Evolutionary conservation across 2,797 vertebrate species (phyloP).

Genomic region (Jordanella pulchra): DNA sequence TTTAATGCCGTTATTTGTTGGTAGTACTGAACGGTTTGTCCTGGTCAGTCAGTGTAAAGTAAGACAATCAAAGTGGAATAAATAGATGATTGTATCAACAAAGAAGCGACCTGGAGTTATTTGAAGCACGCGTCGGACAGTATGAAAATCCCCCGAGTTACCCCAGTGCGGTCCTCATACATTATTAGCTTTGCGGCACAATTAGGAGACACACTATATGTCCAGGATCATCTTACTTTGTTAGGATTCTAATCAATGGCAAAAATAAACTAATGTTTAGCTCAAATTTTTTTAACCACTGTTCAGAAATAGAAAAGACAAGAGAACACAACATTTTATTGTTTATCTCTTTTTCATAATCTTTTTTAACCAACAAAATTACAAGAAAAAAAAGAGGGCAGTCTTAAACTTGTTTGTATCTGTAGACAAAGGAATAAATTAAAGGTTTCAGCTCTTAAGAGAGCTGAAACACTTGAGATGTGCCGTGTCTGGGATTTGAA

Average conservation of each 20-base stretch:
- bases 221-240: not conserved
- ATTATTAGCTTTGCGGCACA: too few relatives aligned
- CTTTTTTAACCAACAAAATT: not conserved
- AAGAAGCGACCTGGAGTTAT: too few relatives aligned
- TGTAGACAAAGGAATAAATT: not conserved
- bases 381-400: not conserved
- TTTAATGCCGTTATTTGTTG: too few relatives aligned
- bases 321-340: not conserved
- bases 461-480: not conserved
- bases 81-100: too few relatives aligned
- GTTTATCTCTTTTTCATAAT: not conserved
- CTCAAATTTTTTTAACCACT: not conserved
- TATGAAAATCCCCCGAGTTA: too few relatives aligned
- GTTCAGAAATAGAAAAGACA: not conserved
- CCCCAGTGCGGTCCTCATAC: too few relatives aligned
- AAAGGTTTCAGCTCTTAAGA: not conserved
- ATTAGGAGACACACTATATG: not conserved
- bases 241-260: not conserved
- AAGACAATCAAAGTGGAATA: too few relatives aligned
- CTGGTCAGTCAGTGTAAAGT: too few relatives aligned
- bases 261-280: not conserved
- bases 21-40: too few relatives aligned
- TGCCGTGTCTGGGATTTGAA: not conserved
- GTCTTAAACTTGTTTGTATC: not conserved
- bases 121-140: too few relatives aligned